phyloP scores from a whole-genome alignment of 2,113 vertebrate species.

The Sylvilagus bachmani region DNA sequence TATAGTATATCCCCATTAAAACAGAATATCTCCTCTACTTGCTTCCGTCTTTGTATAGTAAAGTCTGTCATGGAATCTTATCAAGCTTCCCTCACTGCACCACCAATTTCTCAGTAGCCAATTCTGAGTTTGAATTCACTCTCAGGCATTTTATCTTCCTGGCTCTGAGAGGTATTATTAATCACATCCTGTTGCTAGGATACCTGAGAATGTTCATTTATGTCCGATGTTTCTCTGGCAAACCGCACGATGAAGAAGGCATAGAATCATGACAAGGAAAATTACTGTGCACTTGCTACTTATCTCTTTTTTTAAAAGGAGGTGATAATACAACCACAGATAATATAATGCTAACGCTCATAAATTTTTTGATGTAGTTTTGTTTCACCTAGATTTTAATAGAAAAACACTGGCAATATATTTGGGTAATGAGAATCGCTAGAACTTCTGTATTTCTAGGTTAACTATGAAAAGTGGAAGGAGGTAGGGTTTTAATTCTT shows the following conservation, averaged over 20 bases:
- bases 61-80: constrained; percentile 80
- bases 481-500: constrained; percentile 5
- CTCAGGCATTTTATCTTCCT: constrained; percentile 86
- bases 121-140: constrained; percentile 85
- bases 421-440: constrained; percentile 42
- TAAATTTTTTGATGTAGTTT: constrained; percentile 38
- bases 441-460: constrained; percentile 9
- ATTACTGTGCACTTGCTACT: constrained; percentile 74
- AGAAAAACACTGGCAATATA: constrained; percentile 35
- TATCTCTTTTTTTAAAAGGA: constrained; percentile 43
- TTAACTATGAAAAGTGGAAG: constrained; percentile 37
- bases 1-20: constrained; percentile 61
- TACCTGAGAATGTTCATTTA: constrained; percentile 88
- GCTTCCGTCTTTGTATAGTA: constrained; percentile 69
- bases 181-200: constrained; percentile 90
- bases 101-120: constrained; percentile 81
- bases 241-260: constrained; percentile 80
- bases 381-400: constrained; percentile 63
- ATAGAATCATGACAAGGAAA: constrained; percentile 84
- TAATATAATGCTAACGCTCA: constrained; percentile 57
- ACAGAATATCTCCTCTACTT: constrained; percentile 65
- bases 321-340: not conserved
- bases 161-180: constrained; percentile 89
- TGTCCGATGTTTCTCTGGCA: constrained; percentile 87
- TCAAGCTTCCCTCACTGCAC: constrained; percentile 67